A percentile compares a stretch with the other conserved stretches of the same genome.
phyloP scores from a whole-genome alignment of 2,888 invertebrate genomes.

The Opisthograptis luteolata region DNA sequence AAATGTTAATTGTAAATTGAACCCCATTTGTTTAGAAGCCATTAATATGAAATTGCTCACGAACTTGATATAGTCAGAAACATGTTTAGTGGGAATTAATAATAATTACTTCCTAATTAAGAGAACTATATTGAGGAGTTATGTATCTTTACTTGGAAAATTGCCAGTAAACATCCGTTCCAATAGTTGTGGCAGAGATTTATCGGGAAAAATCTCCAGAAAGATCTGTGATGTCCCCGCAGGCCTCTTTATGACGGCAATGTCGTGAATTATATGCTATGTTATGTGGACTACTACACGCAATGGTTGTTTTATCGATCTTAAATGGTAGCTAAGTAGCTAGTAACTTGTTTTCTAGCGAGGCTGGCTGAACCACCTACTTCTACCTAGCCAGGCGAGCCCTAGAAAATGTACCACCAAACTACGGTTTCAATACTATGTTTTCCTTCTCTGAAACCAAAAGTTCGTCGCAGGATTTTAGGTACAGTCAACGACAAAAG shows the following conservation, averaged over 20 bases:
- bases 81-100: too few species aligned
- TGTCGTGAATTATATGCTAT: slow-evolving; percentile 20
- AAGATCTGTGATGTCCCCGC: slow-evolving; percentile 27
- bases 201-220: slow-evolving; percentile 40
- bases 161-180: slow-evolving; percentile 51
- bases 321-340: too few species aligned
- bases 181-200: slow-evolving; percentile 57
- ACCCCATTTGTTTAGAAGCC: slow-evolving; percentile 20
- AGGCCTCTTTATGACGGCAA: slow-evolving; percentile 14
- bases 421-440: too few species aligned
- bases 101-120: slow-evolving; percentile 39
- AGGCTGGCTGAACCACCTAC: too few species aligned
- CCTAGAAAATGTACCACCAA: too few species aligned
- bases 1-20: slow-evolving; percentile 20
- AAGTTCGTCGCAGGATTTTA: too few species aligned
- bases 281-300: slow-evolving; percentile 17
- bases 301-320: too few species aligned
- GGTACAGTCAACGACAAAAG: too few species aligned
- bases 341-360: too few species aligned
- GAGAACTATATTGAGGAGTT: slow-evolving; percentile 35
- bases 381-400: too few species aligned
- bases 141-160: slow-evolving; percentile 43
- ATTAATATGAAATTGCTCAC: slow-evolving; percentile 22
- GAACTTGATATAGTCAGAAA: slow-evolving; percentile 11
- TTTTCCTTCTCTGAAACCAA: too few species aligned